These are phyloP conservation scores for Pipistrellus nathusii DNA, from an alignment of 2,797 vertebrate genomes.

Conservation along the genomic window DNA sequence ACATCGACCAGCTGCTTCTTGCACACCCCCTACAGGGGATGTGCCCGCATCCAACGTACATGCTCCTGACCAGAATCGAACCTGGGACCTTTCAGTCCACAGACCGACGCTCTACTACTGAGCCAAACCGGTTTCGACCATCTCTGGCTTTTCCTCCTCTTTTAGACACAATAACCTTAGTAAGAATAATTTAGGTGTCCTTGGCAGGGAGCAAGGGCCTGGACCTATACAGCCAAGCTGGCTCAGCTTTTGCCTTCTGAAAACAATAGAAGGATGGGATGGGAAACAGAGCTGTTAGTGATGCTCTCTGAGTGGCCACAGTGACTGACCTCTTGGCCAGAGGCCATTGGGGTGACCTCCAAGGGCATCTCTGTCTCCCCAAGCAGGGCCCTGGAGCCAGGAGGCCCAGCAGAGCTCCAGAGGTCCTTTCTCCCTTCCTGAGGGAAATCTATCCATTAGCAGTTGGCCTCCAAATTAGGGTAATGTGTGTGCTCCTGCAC, in stretches of 20 bases:
- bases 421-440: constrained; percentile 28
- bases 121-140: too few relatives aligned
- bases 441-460: constrained; percentile 75
- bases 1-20: too few relatives aligned
- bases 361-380: constrained; percentile 86
- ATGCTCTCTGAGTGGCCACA: constrained; percentile 57
- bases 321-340: constrained; percentile 89
- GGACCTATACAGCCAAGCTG: neutral
- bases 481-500: constrained; percentile 10
- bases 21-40: too few relatives aligned
- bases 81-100: too few relatives aligned
- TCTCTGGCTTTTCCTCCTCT: constrained; percentile 51
- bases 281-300: constrained; percentile 35
- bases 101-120: too few relatives aligned
- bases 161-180: constrained; percentile 39
- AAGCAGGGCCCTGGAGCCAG: neutral
- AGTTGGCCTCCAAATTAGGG: constrained; percentile 66
- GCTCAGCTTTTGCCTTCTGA: constrained; percentile 49
- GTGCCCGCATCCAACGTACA: too few relatives aligned
- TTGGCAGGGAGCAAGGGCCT: neutral
- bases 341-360: constrained; percentile 90
- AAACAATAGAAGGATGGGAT: neutral
- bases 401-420: constrained; percentile 39
- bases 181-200: constrained; percentile 31
- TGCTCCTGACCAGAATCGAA: too few relatives aligned